phyloP scores from a whole-genome alignment of 2,888 invertebrate genomes.

The Drosophila prostipennis region DNA sequence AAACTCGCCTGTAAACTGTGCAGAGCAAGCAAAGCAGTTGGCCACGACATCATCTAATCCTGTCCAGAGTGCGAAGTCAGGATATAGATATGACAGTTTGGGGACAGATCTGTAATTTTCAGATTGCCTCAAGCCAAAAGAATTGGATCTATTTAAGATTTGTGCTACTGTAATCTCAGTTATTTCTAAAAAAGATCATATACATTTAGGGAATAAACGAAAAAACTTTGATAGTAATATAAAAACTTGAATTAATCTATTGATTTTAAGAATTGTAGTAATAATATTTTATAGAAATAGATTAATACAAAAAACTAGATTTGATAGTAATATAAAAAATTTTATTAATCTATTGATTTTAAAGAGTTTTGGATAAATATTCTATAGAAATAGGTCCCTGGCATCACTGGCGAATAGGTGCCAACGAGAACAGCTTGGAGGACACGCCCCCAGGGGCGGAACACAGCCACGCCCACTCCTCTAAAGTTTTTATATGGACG shows the following conservation, averaged over 20 bases:
- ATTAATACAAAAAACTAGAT: too few relatives aligned
- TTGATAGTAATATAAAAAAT: too few relatives aligned
- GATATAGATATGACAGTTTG: background rate
- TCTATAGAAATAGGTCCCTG: background rate
- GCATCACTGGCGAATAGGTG: conserved; percentile 7
- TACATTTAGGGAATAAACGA: too few relatives aligned
- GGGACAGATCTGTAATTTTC: background rate
- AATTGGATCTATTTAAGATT: too few relatives aligned
- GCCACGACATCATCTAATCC: conserved; percentile 11
- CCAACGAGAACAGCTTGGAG: background rate
- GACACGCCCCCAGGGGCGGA: conserved; percentile 17
- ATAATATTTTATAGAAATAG: too few relatives aligned
- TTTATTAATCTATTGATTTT: too few relatives aligned
- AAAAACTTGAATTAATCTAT: too few relatives aligned
- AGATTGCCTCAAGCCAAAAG: background rate
- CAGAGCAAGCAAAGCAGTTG: background rate
- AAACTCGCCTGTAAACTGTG: conserved; percentile 31
- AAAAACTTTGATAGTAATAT: too few relatives aligned
- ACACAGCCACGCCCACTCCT: conserved; percentile 8
- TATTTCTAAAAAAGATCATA: background rate
- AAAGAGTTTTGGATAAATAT: too few relatives aligned
- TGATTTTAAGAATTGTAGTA: too few relatives aligned
- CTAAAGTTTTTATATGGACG: background rate
- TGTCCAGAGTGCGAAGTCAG: background rate
- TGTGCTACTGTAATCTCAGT: background rate